Evolutionary conservation across 2,888 invertebrate species (phyloP).

Genomic region (Drosophila putrida): DNA sequence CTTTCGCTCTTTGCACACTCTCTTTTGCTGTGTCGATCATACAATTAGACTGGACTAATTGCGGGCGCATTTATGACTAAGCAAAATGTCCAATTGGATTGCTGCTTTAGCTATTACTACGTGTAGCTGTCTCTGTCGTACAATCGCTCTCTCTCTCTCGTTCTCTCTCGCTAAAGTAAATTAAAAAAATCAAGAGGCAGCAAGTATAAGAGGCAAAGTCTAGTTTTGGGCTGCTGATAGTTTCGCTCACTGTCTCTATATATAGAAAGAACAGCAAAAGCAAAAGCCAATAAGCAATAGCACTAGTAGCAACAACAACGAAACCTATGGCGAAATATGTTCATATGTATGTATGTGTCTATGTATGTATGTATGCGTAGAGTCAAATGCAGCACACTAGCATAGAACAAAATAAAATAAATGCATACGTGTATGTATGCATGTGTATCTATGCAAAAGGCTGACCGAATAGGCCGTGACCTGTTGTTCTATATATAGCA

Average conservation of each 20-base stretch:
- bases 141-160: conserved; percentile 15
- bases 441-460: conserved; percentile 38
- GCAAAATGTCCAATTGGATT: conserved; percentile 69
- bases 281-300: conserved; percentile 15
- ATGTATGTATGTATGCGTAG: background rate
- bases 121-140: conserved; percentile 17
- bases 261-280: conserved; percentile 43
- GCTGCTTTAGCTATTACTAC: conserved; percentile 21
- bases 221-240: conserved; percentile 52
- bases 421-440: conserved; percentile 5
- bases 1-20: background rate
- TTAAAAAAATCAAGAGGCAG: conserved; percentile 34
- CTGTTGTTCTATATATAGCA: conserved; percentile 83
- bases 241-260: conserved; percentile 38
- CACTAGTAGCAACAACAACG: conserved; percentile 27
- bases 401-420: background rate
- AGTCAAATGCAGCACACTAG: conserved; percentile 8
- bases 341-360: too few species aligned
- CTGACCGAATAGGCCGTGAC: conserved; percentile 83
- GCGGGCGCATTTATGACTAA: conserved; percentile 72
- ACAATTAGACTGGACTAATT: conserved; percentile 62
- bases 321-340: conserved; percentile 38
- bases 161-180: conserved; percentile 28
- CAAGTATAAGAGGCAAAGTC: conserved; percentile 50
- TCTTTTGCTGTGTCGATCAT: conserved; percentile 29